Base-by-base conservation (phyloP, 2,888 invertebrate genomes). In the Hipparchia sbordonii region DNA sequence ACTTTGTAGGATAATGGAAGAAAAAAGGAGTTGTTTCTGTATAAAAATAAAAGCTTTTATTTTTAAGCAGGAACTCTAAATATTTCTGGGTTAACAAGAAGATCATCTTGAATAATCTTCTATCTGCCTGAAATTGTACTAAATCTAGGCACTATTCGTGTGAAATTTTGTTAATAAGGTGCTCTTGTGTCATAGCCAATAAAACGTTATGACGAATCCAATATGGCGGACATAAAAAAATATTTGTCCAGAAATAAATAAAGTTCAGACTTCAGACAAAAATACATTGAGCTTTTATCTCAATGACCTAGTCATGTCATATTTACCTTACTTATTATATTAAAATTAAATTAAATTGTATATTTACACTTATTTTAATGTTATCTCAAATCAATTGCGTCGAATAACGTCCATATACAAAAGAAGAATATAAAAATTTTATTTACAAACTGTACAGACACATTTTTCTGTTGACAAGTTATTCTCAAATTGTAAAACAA, bases 341-440 rank as follows among this genome's bases (percentile, higher is more conserved):
- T 71, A 52, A 61, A 71, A 46, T 54, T 61, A 48, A 72, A 65
- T 60, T 52, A 23, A 69, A 70, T 63, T 59, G 60, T 72, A 72
- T 63, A 72, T 63, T 73, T 74, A 71, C 65, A 71, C 60, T 71
- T 69, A 74, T 69, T 74, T 74, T 51, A 51, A 65, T 56, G 46
- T 68, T 72, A 71, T 52, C 59, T 68, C 59, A 71, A 71, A 71
- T 73, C 48, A 51, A 70, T 73, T 67, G 52, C 46, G 57, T 73
- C 68, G 66, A 65, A 74, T 77, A 76, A 75, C 77, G 78, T 80
- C 77, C 79, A 79, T 63, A 71, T 74, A 71, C 39, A 70, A 56
- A 46, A 62, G 46, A 39, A 13, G 2, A 51, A n/a, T 48, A 48
- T 63, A 2, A 23, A 48, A 48, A 73, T 77, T 77, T 78, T 79